These are phyloP conservation scores for Diploscapter pachys DNA, from an alignment of 1,140 invertebrate species.

Conservation along the genomic window DNA sequence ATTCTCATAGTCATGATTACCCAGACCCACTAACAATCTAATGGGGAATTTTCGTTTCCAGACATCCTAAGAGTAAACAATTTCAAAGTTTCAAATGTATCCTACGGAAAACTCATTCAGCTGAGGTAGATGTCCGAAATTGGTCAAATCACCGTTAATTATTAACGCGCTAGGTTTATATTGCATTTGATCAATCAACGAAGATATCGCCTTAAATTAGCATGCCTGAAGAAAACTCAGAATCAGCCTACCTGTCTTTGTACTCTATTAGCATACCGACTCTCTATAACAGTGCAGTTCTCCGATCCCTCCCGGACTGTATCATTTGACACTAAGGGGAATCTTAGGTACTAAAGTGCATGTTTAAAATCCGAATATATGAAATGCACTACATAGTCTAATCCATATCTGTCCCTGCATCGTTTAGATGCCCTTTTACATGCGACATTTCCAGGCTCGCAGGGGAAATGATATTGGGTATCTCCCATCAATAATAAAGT, in stretches of 20 bases:
- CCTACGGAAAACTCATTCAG: conserved; percentile 48
- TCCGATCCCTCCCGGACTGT: conserved; percentile 5
- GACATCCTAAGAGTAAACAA: conserved; percentile 25
- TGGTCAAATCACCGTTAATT: conserved; percentile 53
- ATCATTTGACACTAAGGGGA: conserved; percentile 22
- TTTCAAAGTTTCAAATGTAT: not conserved
- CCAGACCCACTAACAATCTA: conserved; percentile 43
- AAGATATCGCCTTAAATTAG: conserved; percentile 18
- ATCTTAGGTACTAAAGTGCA: conserved; percentile 15
- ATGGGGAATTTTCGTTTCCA: conserved; percentile 43
- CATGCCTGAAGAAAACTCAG: not conserved
- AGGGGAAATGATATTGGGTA: conserved; percentile 51
- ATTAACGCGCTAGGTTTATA: conserved; percentile 47
- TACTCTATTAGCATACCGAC: conserved; percentile 49
- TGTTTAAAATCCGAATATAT: conserved; percentile 19
- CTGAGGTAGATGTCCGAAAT: conserved; percentile 48
- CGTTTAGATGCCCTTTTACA: conserved; percentile 45
- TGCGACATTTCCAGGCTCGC: conserved; percentile 43
- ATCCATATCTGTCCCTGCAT: conserved; percentile 35
- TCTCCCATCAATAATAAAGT: conserved; percentile 49
- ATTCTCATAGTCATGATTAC: conserved; percentile 55
- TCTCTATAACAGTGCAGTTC: conserved; percentile 38
- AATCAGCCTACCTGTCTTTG: conserved; percentile 45
- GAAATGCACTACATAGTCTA: conserved; percentile 33
- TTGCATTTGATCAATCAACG: conserved; percentile 40